A percentile compares a stretch with the other conserved stretches of the same genome.
Conservation (phyloP, 2,113 vertebrate species). For the Lasiurus cinereus region DNA sequence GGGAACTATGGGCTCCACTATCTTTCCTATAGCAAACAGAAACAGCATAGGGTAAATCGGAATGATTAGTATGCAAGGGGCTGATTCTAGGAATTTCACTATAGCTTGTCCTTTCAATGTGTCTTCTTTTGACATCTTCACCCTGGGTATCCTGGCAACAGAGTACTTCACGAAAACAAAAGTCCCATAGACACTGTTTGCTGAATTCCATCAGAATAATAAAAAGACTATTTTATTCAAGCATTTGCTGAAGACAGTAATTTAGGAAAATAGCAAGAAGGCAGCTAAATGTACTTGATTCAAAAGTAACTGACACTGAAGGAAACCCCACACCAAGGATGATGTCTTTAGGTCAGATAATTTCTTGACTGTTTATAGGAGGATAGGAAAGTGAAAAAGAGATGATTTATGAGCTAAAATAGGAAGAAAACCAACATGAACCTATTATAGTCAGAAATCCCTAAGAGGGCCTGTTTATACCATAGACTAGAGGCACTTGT, state of each 20-base stretch:
- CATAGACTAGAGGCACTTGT: fast-evolving
- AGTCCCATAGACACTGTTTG: constrained; percentile 80
- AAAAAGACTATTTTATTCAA: constrained; percentile 80
- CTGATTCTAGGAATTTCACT: constrained; percentile 66
- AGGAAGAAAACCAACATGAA: constrained; percentile 1
- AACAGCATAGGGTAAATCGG: constrained; percentile 57
- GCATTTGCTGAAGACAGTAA: constrained; percentile 71
- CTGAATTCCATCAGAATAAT: constrained; percentile 84
- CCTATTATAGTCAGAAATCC: background rate
- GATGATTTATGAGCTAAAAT: background rate
- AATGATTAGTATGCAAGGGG: constrained; percentile 80
- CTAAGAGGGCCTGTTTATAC: background rate
- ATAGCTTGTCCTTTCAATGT: constrained; percentile 83
- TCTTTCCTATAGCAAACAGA: constrained; percentile 58
- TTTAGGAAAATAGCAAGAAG: constrained; percentile 75
- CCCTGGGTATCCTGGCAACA: constrained; percentile 86
- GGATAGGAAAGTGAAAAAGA: constrained; percentile 11
- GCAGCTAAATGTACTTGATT: constrained; percentile 66
- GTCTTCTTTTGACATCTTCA: constrained; percentile 85
- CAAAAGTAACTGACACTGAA: constrained; percentile 63
- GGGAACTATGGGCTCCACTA: constrained; percentile 7
- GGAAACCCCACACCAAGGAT: background rate
- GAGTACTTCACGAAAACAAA: constrained; percentile 82
- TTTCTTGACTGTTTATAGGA: constrained; percentile 36
- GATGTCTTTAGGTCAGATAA: background rate